Evolutionary conservation across 2,888 invertebrate species (phyloP), one percentile per base, ranked within the genome.

Genomic region (Gastracanthus pulcherrimus): DNA sequence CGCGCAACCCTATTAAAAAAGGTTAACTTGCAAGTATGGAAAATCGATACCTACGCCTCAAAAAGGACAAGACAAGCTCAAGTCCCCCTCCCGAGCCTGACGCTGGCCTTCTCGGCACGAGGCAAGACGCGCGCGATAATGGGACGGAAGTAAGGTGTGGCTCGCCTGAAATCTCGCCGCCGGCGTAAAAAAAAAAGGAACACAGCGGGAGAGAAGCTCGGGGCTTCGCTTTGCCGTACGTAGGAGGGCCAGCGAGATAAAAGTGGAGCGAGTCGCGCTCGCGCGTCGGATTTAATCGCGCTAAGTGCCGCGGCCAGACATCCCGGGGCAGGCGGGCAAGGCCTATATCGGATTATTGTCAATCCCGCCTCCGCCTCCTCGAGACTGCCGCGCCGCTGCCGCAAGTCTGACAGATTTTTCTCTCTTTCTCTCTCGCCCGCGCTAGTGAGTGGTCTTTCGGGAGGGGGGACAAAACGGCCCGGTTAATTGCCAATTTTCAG

Each of bases 281-380:
- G 19, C 69, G 72, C 83, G 87, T 88, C 87, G 84, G 83, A 86
- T 87, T 89, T 88, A 89, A 89, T 89, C 89, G 87, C 86, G 85
- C 87, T 87, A 87, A 89, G 88, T 89, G 87, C 86, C 84, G 82
- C 26, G 29, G 74, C 67, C 48, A 80, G 69, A 69, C 72, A 62
- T 69, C 84, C 84, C n/a, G n/a, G n/a, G n/a, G n/a, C n/a, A n/a
- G n/a, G n/a, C n/a, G n/a, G n/a, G n/a, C n/a, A n/a, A 85, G 85
- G 86, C 86, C 86, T 88, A 88, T 87, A 88, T 87, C 86, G 85
- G 86, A 87, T 88, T 87, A 87, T 86, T 76, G 85, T 84, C 83
- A 84, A 84, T 81, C 80, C 82, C 72, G 71, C 41, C 41, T 70
- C 41, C 51, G n/a, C 23, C 34, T 34, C 9, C 34, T 34, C 19